Evolutionary conservation across 2,888 invertebrate species (phyloP), one percentile per base, ranked within the genome.

Genomic region (Lasioglossum malachurum): DNA sequence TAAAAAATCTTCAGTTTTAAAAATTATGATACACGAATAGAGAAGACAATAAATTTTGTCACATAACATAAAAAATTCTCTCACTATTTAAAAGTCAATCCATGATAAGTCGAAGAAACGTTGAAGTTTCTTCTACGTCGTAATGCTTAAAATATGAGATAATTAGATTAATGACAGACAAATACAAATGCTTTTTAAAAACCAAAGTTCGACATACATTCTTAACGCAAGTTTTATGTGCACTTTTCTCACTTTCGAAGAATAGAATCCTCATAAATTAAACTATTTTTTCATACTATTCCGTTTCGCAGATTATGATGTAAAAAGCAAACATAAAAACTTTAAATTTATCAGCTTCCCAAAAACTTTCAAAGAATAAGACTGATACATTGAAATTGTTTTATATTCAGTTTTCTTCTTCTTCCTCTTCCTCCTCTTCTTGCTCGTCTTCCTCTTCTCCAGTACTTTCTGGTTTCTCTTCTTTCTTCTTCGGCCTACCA

Each of bases 401-500:
- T 85, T 81, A 82, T 86, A 75, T 90, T 91, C 79, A 91, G 82
- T 88, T 93, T 67, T 95, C 94, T 76, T 95, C 95, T 49, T 95
- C 95, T 75, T 95, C 95, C 38, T 95, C 95, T 44, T 95, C 95
- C 75, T 95, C 95, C 75, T 95, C 95, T 73, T 95, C 95, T 71
- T 94, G 94, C 78, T 95, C 95, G 53, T 95, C 95, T 64, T 95
- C 95, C 57, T 95, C 95, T 73, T 95, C 95, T 10, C 95, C 95
- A 57, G 95, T 94, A 78, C 95, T 95, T 85, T 95, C 95, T 27
- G 95, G 94, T 89, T 95, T 95, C 72, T 95, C 95, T 90, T 95
- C 95, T 83, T 94, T 94, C 90, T 95, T 95, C 90, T 95, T 95
- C 86, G 94, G 92, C 72, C 95, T 94, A 83, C 95, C 95, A 69